A percentile compares a stretch with the other conserved stretches of the same genome.
Conservation (phyloP, 2,797 vertebrate species). For the Margarornis squamiger region DNA sequence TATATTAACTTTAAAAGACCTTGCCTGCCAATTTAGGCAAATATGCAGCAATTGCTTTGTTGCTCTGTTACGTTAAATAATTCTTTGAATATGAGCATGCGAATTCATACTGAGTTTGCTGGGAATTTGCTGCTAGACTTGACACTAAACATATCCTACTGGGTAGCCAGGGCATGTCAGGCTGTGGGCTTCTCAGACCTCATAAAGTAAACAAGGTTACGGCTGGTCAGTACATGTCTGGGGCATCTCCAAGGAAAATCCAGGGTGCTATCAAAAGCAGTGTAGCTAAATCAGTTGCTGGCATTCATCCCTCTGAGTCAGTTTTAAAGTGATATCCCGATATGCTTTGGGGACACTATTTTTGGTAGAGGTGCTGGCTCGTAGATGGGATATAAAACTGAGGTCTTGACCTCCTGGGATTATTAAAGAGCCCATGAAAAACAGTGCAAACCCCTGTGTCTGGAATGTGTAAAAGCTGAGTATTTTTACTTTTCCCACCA, state of each 20-base stretch:
- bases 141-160: slow-evolving; percentile 27
- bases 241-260: slow-evolving; percentile 71
- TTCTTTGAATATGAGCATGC: slow-evolving; percentile 5
- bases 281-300: slow-evolving; percentile 58
- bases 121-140: slow-evolving; percentile 32
- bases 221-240: slow-evolving; percentile 63
- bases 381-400: slow-evolving; percentile 58
- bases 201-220: slow-evolving; percentile 63
- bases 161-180: slow-evolving; percentile 20
- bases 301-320: slow-evolving; percentile 61
- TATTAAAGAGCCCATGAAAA: slow-evolving; percentile 57
- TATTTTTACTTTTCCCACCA: neutral
- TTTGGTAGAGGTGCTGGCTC: slow-evolving; percentile 61
- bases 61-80: slow-evolving; percentile 31
- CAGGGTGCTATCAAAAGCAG: slow-evolving; percentile 62
- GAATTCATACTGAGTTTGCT: slow-evolving; percentile 14
- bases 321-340: slow-evolving; percentile 62
- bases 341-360: slow-evolving; percentile 66
- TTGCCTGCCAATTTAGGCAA: slow-evolving; percentile 16
- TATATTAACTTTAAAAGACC: neutral
- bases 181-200: slow-evolving; percentile 57
- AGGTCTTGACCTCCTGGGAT: slow-evolving; percentile 46
- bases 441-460: neutral
- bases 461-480: neutral
- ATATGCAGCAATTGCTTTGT: neutral